Conservation (phyloP, 2,113 vertebrate species). For the Orientallactaga bullata region DNA sequence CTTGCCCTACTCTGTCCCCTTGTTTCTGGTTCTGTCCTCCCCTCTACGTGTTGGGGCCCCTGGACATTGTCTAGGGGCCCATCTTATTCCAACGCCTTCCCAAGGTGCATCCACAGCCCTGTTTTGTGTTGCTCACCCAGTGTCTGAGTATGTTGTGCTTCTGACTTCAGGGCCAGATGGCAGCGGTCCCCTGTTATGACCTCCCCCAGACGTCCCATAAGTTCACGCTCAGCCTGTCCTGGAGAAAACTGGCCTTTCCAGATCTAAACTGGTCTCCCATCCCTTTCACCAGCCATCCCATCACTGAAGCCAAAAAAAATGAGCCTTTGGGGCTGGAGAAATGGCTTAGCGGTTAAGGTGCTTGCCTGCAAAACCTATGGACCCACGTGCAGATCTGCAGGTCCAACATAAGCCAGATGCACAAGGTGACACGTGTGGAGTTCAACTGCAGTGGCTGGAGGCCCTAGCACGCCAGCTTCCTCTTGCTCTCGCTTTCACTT, state of each 20-base stretch:
- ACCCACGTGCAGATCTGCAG: no score
- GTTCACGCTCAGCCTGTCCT: neutral
- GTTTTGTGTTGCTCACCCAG: neutral
- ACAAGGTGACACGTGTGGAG: no score
- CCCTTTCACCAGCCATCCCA: neutral
- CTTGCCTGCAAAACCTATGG: no score
- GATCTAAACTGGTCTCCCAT: neutral
- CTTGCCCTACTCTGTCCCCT: neutral
- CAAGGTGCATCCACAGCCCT: neutral
- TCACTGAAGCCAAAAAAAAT: neutral
- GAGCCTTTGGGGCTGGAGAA: neutral
- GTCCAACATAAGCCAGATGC: no score
- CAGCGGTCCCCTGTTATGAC: neutral
- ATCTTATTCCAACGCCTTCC: neutral
- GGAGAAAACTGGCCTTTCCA: neutral
- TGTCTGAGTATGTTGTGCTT: neutral
- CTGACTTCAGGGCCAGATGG: neutral
- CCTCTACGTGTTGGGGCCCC: neutral
- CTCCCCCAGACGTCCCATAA: neutral
- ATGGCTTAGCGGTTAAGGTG: no score
- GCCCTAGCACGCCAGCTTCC: no score
- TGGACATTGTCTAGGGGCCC: neutral
- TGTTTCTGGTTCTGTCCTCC: neutral
- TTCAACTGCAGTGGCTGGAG: no score
- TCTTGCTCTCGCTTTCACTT: no score